These are phyloP conservation scores for Pollimyrus isidori DNA, from an alignment of 2,113 vertebrate species.

Conservation along the genomic window DNA sequence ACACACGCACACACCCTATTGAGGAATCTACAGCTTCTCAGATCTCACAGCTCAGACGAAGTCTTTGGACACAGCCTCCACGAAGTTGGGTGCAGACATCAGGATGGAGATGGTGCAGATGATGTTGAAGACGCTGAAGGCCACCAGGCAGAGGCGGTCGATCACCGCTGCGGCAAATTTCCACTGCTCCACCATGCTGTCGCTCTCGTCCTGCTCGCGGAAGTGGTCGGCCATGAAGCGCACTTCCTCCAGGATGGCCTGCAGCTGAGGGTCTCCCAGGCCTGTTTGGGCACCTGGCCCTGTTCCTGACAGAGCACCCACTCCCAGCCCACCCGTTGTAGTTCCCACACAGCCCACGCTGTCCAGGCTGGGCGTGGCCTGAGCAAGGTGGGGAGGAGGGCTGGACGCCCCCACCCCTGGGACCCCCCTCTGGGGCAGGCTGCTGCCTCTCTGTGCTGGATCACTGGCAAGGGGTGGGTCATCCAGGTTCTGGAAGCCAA, in stretches of 20 bases:
- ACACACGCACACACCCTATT: neutral
- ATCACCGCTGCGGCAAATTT: slow-evolving; percentile 69
- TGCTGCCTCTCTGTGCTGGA: slow-evolving; percentile 47
- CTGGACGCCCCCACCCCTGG: slow-evolving; percentile 62
- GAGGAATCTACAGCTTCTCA: neutral
- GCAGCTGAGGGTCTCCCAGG: slow-evolving; percentile 58
- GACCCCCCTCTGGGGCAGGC: slow-evolving; percentile 24
- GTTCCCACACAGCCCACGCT: slow-evolving; percentile 57
- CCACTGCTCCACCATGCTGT: slow-evolving; percentile 61
- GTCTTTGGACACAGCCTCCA: slow-evolving; percentile 68
- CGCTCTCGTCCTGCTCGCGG: slow-evolving; percentile 59
- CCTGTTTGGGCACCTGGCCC: slow-evolving; percentile 26
- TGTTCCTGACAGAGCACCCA: slow-evolving; percentile 58
- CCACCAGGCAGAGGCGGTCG: slow-evolving; percentile 67
- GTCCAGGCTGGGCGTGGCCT: slow-evolving; percentile 48
- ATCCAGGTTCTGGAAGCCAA: slow-evolving; percentile 64
- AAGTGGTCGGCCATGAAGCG: slow-evolving; percentile 64
- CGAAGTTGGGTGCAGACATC: slow-evolving; percentile 71
- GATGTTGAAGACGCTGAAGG: slow-evolving; percentile 72
- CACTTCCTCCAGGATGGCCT: slow-evolving; percentile 66
- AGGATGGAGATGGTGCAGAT: slow-evolving; percentile 74
- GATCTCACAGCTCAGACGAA: slow-evolving; percentile 53
- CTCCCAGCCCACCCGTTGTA: slow-evolving; percentile 42
- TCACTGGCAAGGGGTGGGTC: slow-evolving; percentile 51
- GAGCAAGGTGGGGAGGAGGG: slow-evolving; percentile 73